Percentiles rank a stretch among this genome's conserved stretches.
These are phyloP conservation scores for Drosophila triauraria DNA, from an alignment of 1,140 invertebrate species.

Conservation along the genomic window DNA sequence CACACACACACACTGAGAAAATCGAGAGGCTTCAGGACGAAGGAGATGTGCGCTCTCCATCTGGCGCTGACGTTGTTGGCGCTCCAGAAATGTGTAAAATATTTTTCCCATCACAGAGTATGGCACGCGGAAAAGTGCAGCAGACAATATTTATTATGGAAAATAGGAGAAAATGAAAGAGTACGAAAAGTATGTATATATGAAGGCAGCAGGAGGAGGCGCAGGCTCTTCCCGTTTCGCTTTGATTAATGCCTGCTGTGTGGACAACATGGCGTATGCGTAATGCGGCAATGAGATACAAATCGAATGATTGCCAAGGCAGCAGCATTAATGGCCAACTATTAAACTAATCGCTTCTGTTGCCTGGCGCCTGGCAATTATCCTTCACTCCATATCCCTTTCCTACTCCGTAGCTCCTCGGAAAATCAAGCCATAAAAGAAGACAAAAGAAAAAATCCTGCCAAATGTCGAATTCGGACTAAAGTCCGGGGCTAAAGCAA, in stretches of 20 bases:
- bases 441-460: slow-evolving; percentile 27
- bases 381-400: slow-evolving; percentile 5
- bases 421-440: slow-evolving; percentile 47
- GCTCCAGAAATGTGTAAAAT: slow-evolving; percentile 64
- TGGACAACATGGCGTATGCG: slow-evolving; percentile 63
- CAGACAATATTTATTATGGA: slow-evolving; percentile 74
- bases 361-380: slow-evolving; percentile 64
- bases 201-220: not conserved
- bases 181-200: not conserved
- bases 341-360: slow-evolving; percentile 77
- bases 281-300: slow-evolving; percentile 61
- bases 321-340: slow-evolving; percentile 70
- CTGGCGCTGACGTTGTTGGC: slow-evolving; percentile 44
- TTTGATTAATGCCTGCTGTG: slow-evolving; percentile 69
- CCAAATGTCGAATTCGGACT: slow-evolving; percentile 42
- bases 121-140: slow-evolving; percentile 67
- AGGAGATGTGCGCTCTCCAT: slow-evolving; percentile 30
- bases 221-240: not conserved
- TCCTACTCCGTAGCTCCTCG: not conserved
- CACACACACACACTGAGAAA: slow-evolving; percentile 12
- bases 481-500: slow-evolving; percentile 46
- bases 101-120: slow-evolving; percentile 64
- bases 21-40: slow-evolving; percentile 18
- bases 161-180: slow-evolving; percentile 23
- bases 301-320: slow-evolving; percentile 48